Base-by-base conservation (phyloP, 2,797 vertebrate species). In the Pseudochromis fuscus region DNA sequence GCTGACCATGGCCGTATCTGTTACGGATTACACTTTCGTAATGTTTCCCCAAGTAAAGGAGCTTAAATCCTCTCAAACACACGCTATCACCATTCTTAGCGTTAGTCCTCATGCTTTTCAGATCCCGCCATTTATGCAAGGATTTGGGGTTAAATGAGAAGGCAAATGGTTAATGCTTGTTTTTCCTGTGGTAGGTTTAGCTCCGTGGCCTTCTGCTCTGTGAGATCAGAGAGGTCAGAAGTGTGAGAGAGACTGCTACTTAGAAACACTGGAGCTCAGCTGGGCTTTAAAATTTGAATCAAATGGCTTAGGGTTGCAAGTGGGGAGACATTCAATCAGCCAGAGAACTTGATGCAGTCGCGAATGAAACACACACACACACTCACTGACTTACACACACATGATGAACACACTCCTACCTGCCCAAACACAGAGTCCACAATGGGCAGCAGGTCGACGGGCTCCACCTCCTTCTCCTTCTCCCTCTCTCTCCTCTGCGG, bases 371-470 rank as follows among this genome's bases (percentile, higher is more conserved):
- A 4, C 74, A 69, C 46, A 70, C 35, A 25, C 15, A 53, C 46
- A 42, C n/a, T 38, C 30, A 53, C 62, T 67, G 51, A 68, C 31
- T 64, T 1, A 63, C 38, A 46, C 18, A 64, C 55, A 50, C 15
- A 19, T 24, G 33, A 38, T 15, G 38, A 31, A 62, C 33, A 25
- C 45, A 35, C 48, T 58, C 93, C 75, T 93, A 95, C 94, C 89
- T 93, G 94, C 79, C 94, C 94, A 42, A 92, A 95, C 82, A 93
- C 86, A 4, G 93, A 92, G 59, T 92, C 87, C 40, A 95, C 91
- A 2, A 94, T 92, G 37, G 93, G 89, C 52, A 85, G 59, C 73
- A 95, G 89, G 69, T 94, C 87, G 0, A 68, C 66, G 63, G 53
- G 91, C 49, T 25, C 7, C 49, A 7, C 37, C 70, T 88, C 84